phyloP scores from a whole-genome alignment of 1,140 invertebrate genomes.

The Mesaphorura yosii region DNA sequence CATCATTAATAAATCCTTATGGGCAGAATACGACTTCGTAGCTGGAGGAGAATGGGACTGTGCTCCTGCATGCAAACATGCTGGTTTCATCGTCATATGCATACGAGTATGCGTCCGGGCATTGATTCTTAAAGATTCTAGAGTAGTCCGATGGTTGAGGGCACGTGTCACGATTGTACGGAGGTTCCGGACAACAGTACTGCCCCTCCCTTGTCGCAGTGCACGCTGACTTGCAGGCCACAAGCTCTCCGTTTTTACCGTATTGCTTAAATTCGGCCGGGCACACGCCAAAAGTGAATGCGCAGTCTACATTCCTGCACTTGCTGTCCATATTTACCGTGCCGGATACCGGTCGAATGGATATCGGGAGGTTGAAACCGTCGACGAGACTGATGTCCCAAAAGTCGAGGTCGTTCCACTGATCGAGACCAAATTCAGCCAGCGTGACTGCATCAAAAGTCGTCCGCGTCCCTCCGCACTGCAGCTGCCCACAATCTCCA shows the following conservation, averaged over 20 bases:
- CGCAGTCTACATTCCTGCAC: slow-evolving; percentile 12
- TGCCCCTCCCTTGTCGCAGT: slow-evolving; percentile 37
- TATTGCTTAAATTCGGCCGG: slow-evolving; percentile 14
- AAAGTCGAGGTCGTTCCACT: slow-evolving; percentile 31
- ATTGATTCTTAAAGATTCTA: slow-evolving; percentile 27
- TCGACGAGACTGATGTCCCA: slow-evolving; percentile 35
- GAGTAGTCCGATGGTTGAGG: slow-evolving; percentile 14
- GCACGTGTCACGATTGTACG: slow-evolving; percentile 20
- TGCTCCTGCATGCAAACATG: slow-evolving; percentile 28
- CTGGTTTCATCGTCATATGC: slow-evolving; percentile 32
- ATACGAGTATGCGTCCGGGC: slow-evolving; percentile 33
- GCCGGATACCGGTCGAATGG: slow-evolving; percentile 23
- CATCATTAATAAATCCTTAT: neutral
- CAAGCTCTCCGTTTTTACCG: slow-evolving; percentile 28
- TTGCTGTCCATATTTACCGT: neutral
- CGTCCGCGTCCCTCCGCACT: slow-evolving; percentile 28
- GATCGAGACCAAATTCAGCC: slow-evolving; percentile 33
- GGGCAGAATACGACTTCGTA: slow-evolving; percentile 22
- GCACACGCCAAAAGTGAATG: slow-evolving; percentile 20
- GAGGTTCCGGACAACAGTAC: slow-evolving; percentile 40
- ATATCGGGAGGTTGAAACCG: slow-evolving; percentile 34
- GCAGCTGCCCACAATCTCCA: slow-evolving; percentile 32
- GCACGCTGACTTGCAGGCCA: slow-evolving; percentile 42
- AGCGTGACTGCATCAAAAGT: slow-evolving; percentile 32
- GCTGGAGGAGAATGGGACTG: neutral